phyloP scores from a whole-genome alignment of 2,113 vertebrate genomes.

The Ranitomeya variabilis region DNA sequence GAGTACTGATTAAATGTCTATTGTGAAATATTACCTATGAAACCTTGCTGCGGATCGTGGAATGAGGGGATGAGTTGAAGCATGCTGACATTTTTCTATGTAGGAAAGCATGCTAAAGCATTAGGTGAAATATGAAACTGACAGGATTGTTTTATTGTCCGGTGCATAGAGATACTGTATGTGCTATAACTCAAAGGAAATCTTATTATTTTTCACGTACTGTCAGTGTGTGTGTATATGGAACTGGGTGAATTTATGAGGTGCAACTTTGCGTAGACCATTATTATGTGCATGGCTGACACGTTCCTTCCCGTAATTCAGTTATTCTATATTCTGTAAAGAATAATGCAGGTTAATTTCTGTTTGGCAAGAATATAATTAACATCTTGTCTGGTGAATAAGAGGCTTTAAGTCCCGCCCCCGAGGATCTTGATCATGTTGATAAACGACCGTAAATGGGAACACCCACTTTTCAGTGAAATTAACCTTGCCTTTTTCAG shows the following conservation, averaged over 20 bases:
- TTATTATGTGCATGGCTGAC: neutral
- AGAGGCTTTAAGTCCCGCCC: no score
- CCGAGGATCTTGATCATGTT: no score
- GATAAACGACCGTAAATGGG: no score
- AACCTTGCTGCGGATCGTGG: neutral
- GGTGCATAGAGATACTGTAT: neutral
- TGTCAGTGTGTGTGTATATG: neutral
- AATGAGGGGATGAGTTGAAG: neutral
- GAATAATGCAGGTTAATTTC: neutral
- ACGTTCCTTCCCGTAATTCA: neutral
- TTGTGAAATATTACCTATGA: neutral
- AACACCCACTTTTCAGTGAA: no score
- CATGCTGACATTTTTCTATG: neutral
- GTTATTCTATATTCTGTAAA: neutral
- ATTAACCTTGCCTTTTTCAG: no score
- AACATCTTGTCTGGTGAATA: no score
- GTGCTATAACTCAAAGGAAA: neutral
- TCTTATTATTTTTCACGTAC: neutral
- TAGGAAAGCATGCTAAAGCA: neutral
- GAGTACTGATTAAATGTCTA: neutral
- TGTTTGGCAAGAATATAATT: neutral
- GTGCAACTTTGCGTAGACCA: neutral
- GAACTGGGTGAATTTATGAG: neutral
- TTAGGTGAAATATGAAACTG: neutral
- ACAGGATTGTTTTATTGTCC: neutral